These are phyloP conservation scores for Pagetopsis macropterus DNA, from an alignment of 2,797 vertebrate genomes.

Conservation along the genomic window DNA sequence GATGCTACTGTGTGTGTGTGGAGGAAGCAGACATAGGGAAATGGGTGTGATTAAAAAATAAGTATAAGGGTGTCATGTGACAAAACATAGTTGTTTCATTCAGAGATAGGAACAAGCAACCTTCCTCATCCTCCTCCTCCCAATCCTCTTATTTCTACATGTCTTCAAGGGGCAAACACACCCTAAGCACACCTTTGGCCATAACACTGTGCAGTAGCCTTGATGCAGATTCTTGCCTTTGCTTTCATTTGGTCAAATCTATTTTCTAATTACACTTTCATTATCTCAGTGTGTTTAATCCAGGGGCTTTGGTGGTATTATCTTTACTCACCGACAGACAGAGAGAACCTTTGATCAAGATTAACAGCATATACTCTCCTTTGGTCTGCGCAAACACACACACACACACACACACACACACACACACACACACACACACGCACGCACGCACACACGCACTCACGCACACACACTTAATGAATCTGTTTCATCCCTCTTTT, in stretches of 20 bases:
- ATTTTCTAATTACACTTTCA: constrained; percentile 71
- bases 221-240: constrained; percentile 50
- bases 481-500: constrained; percentile 64
- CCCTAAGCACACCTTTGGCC: constrained; percentile 57
- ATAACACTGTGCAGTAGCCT: constrained; percentile 55
- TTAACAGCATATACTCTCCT: constrained; percentile 54
- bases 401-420: constrained; percentile 10
- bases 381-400: constrained; percentile 14
- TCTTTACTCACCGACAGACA: constrained; percentile 59
- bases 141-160: constrained; percentile 58
- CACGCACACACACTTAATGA: constrained; percentile 52
- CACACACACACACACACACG: background rate
- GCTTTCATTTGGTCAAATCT: constrained; percentile 67
- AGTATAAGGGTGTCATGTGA: constrained; percentile 33
- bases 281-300: constrained; percentile 63
- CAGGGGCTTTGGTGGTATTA: constrained; percentile 68
- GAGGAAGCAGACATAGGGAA: constrained; percentile 37
- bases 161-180: constrained; percentile 35
- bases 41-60: constrained; percentile 25
- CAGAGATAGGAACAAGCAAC: constrained; percentile 37
- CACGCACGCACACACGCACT: constrained; percentile 4
- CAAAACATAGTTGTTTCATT: constrained; percentile 43
- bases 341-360: constrained; percentile 67
- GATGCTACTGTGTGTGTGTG: constrained; percentile 26
- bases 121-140: constrained; percentile 30